Percentiles rank a stretch among this genome's conserved stretches.
These are phyloP conservation scores for Pammene aurita DNA, from an alignment of 2,888 invertebrate genomes.

Conservation along the genomic window DNA sequence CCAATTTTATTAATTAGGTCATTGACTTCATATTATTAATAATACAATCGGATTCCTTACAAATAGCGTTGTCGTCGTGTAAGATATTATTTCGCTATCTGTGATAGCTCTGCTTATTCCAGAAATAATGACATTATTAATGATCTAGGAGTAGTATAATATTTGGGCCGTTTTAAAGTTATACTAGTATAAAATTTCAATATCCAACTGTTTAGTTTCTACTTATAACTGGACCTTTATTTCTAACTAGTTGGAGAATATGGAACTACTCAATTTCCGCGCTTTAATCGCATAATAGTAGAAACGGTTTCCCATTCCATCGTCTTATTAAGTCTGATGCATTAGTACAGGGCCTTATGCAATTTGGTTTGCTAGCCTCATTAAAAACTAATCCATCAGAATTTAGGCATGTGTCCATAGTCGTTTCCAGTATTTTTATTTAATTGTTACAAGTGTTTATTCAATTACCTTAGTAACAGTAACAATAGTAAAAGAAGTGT, in stretches of 20 bases:
- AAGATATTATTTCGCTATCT: too few species aligned
- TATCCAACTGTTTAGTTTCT: background rate
- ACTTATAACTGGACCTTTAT: constrained; percentile 2
- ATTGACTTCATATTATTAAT: too few species aligned
- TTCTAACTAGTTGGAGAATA: background rate
- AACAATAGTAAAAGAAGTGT: too few species aligned
- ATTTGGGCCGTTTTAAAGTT: too few species aligned
- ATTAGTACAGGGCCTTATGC: constrained; percentile 38
- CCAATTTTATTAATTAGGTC: too few species aligned
- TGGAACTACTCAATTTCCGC: constrained; percentile 19
- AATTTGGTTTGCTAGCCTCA: constrained; percentile 38
- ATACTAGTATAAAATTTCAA: background rate
- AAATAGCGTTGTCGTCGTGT: too few species aligned
- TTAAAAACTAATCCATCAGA: constrained; percentile 43
- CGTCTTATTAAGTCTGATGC: constrained; percentile 38
- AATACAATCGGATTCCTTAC: too few species aligned
- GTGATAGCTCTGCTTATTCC: too few species aligned
- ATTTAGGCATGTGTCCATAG: constrained; percentile 21
- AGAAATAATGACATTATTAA: too few species aligned
- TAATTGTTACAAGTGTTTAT: background rate
- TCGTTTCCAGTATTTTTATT: background rate
- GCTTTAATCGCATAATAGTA: constrained; percentile 15
- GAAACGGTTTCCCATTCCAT: constrained; percentile 34
- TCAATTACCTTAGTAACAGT: too few species aligned
- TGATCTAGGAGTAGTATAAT: too few species aligned